These are phyloP conservation scores for Rhombomys opimus DNA, from an alignment of 2,113 vertebrate genomes.

Conservation along the genomic window DNA sequence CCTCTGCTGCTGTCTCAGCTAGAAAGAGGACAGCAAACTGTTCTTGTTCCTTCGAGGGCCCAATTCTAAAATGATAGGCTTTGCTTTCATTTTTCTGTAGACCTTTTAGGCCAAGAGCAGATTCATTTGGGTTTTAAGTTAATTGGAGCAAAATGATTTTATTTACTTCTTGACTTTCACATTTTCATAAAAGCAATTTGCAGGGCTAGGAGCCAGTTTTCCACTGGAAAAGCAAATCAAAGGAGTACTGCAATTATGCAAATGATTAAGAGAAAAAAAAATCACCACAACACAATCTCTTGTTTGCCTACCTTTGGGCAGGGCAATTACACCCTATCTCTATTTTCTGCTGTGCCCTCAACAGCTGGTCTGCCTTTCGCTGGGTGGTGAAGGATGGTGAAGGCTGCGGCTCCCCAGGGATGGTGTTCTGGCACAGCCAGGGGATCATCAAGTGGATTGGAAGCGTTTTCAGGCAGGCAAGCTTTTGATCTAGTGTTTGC, in stretches of 20 bases:
- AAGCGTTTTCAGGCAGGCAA: neutral
- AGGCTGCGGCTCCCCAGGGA: neutral
- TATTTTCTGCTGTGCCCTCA: neutral
- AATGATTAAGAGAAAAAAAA: slow-evolving; percentile 53
- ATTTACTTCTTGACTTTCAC: slow-evolving; percentile 55
- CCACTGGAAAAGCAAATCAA: slow-evolving; percentile 43
- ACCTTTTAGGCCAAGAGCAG: slow-evolving; percentile 16
- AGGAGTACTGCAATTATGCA: slow-evolving; percentile 54
- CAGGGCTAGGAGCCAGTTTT: slow-evolving; percentile 53
- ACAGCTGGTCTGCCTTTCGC: neutral
- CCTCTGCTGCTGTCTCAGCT: neutral
- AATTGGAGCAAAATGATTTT: slow-evolving; percentile 39
- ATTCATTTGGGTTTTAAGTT: slow-evolving; percentile 37
- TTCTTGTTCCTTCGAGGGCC: neutral
- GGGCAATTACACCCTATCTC: neutral
- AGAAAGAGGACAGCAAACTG: neutral
- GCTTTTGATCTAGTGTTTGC: neutral
- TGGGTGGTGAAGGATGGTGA: neutral
- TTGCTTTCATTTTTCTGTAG: slow-evolving; percentile 15
- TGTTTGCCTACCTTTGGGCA: slow-evolving; percentile 14
- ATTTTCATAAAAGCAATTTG: slow-evolving; percentile 54
- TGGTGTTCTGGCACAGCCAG: neutral
- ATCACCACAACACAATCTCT: neutral
- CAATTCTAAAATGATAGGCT: neutral
- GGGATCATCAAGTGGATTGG: neutral